Evolutionary conservation across 2,888 invertebrate species (phyloP).

Genomic region (Anticlea derivata): DNA sequence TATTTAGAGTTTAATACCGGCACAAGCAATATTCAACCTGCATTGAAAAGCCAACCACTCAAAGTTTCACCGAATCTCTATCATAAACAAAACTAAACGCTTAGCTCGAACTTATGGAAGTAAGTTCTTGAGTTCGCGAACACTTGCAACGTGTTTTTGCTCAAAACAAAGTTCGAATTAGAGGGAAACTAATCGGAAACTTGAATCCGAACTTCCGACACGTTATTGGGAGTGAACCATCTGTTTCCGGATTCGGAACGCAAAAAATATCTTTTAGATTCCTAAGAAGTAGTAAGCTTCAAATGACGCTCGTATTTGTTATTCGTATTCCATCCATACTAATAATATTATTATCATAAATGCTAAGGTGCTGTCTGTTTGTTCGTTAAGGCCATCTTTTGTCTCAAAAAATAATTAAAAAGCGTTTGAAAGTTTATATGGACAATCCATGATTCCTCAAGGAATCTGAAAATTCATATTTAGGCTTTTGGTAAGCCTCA

Average conservation of each 20-base stretch:
- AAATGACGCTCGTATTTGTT: too few species aligned
- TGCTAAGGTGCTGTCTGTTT: too few species aligned
- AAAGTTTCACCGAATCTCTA: conserved; percentile 2
- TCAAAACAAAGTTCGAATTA: conserved; percentile 41
- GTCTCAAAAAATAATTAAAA: too few species aligned
- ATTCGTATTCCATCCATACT: too few species aligned
- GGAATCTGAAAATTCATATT: too few species aligned
- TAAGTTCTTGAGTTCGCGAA: conserved; percentile 28
- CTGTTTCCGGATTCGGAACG: conserved; percentile 21
- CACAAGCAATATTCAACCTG: background rate
- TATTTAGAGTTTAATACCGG: background rate
- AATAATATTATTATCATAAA: too few species aligned
- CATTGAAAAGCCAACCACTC: background rate
- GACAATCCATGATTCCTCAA: too few species aligned
- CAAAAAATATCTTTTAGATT: conserved; percentile 20
- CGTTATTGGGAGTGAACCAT: conserved; percentile 32
- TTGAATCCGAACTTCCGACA: conserved; percentile 43
- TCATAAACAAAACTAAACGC: conserved; percentile 18
- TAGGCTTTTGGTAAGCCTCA: too few species aligned
- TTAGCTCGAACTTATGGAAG: conserved; percentile 29
- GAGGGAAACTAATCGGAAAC: conserved; percentile 49
- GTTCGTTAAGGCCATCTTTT: too few species aligned
- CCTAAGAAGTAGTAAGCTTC: too few species aligned
- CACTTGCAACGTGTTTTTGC: conserved; percentile 49
- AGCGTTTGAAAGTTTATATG: too few species aligned